Percentiles rank a stretch among this genome's conserved stretches.
Conservation (phyloP, 53 echinoderm and acorn worm species). For the Patiria pectinifera region DNA sequence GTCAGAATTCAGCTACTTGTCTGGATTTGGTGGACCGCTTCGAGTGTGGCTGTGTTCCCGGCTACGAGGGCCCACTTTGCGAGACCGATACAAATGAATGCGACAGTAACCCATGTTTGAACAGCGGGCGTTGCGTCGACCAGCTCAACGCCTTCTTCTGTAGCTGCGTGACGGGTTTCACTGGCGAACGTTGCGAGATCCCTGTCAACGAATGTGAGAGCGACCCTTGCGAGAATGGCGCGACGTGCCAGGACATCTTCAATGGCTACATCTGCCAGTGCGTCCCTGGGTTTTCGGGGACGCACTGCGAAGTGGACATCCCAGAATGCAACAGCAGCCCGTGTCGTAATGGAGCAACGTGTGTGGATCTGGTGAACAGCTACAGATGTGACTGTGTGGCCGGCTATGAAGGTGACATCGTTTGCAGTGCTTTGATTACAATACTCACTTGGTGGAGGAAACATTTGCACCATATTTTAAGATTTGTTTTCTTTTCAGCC, state of each 20-base stretch:
- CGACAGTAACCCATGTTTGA: conserved; percentile 63
- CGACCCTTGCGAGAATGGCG: conserved; percentile 67
- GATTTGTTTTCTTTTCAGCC: too few species aligned
- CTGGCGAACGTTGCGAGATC: conserved; percentile 60
- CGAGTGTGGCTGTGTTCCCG: conserved; percentile 59
- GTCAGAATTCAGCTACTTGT: conserved; percentile 64
- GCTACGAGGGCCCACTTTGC: conserved; percentile 65
- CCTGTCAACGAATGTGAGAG: conserved; percentile 70
- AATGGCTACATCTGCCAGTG: conserved; percentile 66
- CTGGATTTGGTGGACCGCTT: conserved; percentile 52
- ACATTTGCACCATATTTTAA: background rate
- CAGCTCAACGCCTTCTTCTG: conserved; percentile 70
- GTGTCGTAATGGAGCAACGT: conserved; percentile 56
- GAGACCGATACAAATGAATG: conserved; percentile 71
- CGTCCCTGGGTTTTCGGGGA: conserved; percentile 59
- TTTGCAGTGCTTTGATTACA: background rate
- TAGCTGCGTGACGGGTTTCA: conserved; percentile 65
- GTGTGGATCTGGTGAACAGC: conserved; percentile 80
- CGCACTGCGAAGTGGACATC: conserved; percentile 62
- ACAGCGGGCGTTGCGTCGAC: conserved; percentile 72
- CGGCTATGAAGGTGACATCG: conserved; percentile 59
- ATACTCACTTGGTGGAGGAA: conserved; percentile 46
- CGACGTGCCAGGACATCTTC: conserved; percentile 63
- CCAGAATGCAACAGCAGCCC: conserved; percentile 67
- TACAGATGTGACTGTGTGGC: conserved; percentile 80